Base-by-base conservation (phyloP, 2,888 invertebrate species). In the Sminthurides aquaticus region DNA sequence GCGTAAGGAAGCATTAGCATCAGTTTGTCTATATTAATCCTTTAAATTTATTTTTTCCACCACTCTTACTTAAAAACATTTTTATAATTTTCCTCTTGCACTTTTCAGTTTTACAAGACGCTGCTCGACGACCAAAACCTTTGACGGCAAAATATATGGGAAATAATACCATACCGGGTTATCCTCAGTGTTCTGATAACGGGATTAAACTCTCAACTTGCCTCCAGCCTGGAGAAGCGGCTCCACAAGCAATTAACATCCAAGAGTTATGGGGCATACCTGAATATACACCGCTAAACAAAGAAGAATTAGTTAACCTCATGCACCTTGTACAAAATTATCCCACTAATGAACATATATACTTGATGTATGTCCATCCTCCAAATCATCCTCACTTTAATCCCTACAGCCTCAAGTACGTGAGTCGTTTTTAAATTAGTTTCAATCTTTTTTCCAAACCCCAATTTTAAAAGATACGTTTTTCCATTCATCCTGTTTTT, bases 301-400 rank as follows among this genome's bases (percentile, higher is more conserved):
- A 68, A 29, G 69, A 69, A 1, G 64, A 70, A 29, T 64, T 74
- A 1, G 66, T 70, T 57, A 28, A 55, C 1, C 62, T 74, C 25
- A 70, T 72, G 67, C 57, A 65, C 25, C 52, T 60, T 29, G 71
- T 74, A 25, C 69, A 71, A 62, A 48, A 64, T 8, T 67, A 70
- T 63, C 67, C 67, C n/a, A 69, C 65, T 2, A 72, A 72, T 62
- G 71, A 74, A 24, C 72, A 74, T 56, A 60, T 74, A 25, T 70
- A 67, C 57, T 57, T 74, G 1, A 60, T 69, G 22, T 66, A 68
- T 29, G 66, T 67, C 8, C 49, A 59, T 1, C 65, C 70, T 0
- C 48, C 43, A 11, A 56, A 65, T 52, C 61, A 70, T 56, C 70
- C 66, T 2, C 64, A 74, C 1, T 74, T 72, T 34, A 69, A 71